Base-by-base conservation (phyloP, 1,140 invertebrate genomes). In the Zelostemma sp. region DNA sequence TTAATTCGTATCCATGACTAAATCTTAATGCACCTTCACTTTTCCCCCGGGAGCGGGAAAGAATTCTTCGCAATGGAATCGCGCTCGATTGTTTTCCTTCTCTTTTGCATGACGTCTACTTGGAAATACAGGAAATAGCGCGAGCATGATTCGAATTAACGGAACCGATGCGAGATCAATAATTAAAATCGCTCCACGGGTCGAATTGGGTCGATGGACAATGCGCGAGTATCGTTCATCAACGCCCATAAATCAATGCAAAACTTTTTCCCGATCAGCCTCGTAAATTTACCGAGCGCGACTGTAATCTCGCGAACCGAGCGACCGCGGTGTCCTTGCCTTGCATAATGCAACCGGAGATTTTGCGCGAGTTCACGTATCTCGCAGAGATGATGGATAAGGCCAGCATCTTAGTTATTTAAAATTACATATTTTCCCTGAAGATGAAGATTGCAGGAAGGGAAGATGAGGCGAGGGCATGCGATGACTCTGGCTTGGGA, bases 361-460 rank as follows among this genome's bases (percentile, higher is more conserved):
- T 56, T 47, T 56, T 19, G 28, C 43, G 35, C 31, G 25, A 48
- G 41, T 28, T 41, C 43, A 50, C 25, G 19, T 49, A 56, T 55
- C 21, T 17, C 8, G 1, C 1, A 14, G 21, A 31, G 45, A 45
- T 50, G 4, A 9, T n/a, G 41, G 51, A 55, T 55, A 63, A 55
- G 35, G 21, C 17, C 9, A 35, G 41, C 31, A 31, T 14, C 35
- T 56, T 9, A 16, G 19, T 35, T 6, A 50, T 56, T 63, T 25
- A 46, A 63, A 63, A 63, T 55, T 63, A 63, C 14, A 56, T 28
- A 56, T 50, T 63, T 56, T 16, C 16, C 12, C 45, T 15, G 47
- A 5, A 11, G 19, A 31, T 15, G n/a, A 40, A 47, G 59, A 46
- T 61, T 54, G 43, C 28, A 1, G 15, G 19, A 25, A 61, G 33